Evolutionary conservation across 2,113 vertebrate species (phyloP).

Genomic region (Myxocyprinus asiaticus): DNA sequence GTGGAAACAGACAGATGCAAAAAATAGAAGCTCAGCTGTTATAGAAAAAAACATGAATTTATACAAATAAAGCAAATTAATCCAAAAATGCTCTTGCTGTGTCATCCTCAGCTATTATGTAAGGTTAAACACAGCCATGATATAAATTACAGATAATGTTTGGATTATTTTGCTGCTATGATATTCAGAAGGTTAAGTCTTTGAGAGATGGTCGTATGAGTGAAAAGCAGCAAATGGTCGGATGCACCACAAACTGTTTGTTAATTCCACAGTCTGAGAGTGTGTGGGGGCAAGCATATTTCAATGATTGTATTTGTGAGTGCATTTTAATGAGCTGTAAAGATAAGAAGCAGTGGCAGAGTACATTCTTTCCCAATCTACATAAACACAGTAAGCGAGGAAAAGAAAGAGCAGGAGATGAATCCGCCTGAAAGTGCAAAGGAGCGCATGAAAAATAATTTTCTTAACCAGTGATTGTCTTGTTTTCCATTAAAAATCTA

Average conservation of each 20-base stretch:
- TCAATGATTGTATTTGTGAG: conserved; percentile 39
- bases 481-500: too few relatives aligned
- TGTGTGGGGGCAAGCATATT: neutral
- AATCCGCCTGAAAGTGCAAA: neutral
- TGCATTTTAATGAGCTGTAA: neutral
- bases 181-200: neutral
- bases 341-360: conserved; percentile 21
- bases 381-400: conserved; percentile 43
- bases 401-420: neutral
- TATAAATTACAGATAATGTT: neutral
- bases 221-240: neutral
- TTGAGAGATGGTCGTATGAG: neutral
- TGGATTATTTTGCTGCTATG: neutral
- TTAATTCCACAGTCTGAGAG: neutral
- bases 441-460: neutral
- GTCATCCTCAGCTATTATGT: neutral
- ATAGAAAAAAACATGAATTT: conserved; percentile 56
- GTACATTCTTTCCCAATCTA: conserved; percentile 45
- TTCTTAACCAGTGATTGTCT: too few relatives aligned
- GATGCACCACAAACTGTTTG: neutral
- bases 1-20: conserved; percentile 30
- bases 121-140: neutral
- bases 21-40: conserved; percentile 61
- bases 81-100: too few relatives aligned
- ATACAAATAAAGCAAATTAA: conserved; percentile 5